Evolutionary conservation across 2,888 invertebrate genomes (phyloP), one percentile per base, ranked within the genome.

Genomic region (Leptinotarsa juncta): DNA sequence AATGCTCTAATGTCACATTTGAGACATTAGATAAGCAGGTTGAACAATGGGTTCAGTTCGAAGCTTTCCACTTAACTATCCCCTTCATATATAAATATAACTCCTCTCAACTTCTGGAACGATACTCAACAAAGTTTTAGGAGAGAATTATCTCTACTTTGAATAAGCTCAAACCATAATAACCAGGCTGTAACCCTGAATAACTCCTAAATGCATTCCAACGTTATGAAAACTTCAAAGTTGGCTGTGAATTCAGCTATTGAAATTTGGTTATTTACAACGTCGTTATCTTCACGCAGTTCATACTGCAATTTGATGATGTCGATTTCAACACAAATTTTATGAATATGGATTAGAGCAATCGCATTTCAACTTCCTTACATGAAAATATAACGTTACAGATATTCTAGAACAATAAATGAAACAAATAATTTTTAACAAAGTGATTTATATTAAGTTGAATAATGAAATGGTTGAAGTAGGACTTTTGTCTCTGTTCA

Each of bases 221-320:
- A 67, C 62, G 66, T 57, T 51, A 67, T 50, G 32, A 42, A 71
- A 51, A 50, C 53, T 65, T 18, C 65, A 32, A 53, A 71, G 71
- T 71, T 51, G 26, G 65, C 50, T n/a, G 65, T 49, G 50, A 62
- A 65, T 32, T 62, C 49, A 51, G 26, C 50, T 57, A 71, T 71
- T 71, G 65, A 51, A 62, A 71, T 65, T 71, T 42, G 71, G 53
- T 71, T 50, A 65, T 53, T 53, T 55, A 50, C 51, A 20, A 71
- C 23, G 51, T 26, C 32, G 18, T 20, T 15, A 26, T 67, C 23
- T 18, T 18, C 16, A 18, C 14, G 18, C 55, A 18, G 14, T 32
- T n/a, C 32, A 32, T 32, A 55, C 18, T 14, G 55, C 42, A n/a
- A 18, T 67, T 67, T 3, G 20, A 57, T 57, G 57, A 14, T 57